phyloP scores from a whole-genome alignment of 2,797 vertebrate species.

The Channa striata region DNA sequence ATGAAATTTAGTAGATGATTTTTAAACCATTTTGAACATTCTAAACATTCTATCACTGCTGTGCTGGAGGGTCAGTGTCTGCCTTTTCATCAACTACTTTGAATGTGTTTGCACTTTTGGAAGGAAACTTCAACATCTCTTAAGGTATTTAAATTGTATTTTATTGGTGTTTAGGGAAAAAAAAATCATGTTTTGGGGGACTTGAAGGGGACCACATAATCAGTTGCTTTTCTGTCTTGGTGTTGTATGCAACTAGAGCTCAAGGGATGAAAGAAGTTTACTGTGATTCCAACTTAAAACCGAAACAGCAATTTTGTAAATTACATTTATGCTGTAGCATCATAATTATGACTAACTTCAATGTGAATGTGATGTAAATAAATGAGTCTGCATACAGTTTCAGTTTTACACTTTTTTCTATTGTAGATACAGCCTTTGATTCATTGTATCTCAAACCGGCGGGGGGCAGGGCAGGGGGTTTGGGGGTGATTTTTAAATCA shows the following conservation, averaged over 20 bases:
- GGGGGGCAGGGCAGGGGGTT: no score
- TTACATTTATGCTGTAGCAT: constrained; percentile 49
- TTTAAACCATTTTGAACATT: constrained; percentile 50
- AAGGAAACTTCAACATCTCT: constrained; percentile 39
- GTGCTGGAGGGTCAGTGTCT: constrained; percentile 48
- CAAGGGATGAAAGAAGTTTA: constrained; percentile 39
- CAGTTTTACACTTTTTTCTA: no score
- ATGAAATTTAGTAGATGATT: constrained; percentile 47
- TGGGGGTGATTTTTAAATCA: no score
- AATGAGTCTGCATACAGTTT: constrained; percentile 52
- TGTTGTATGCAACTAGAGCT: constrained; percentile 48
- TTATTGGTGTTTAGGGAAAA: constrained; percentile 33
- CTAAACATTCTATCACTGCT: constrained; percentile 45
- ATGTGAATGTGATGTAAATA: constrained; percentile 76
- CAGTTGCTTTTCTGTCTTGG: constrained; percentile 30
- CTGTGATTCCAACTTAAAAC: constrained; percentile 47
- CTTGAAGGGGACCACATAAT: constrained; percentile 43
- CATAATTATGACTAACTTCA: constrained; percentile 57
- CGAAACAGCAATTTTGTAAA: constrained; percentile 63
- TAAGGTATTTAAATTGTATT: constrained; percentile 55
- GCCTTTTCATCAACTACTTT: constrained; percentile 56
- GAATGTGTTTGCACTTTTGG: constrained; percentile 69
- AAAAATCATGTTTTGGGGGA: constrained; percentile 3
- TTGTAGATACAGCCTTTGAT: no score
- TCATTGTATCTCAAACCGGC: no score